These are phyloP conservation scores for Brienomyrus brachyistius DNA, from an alignment of 2,113 vertebrate species.

Conservation along the genomic window DNA sequence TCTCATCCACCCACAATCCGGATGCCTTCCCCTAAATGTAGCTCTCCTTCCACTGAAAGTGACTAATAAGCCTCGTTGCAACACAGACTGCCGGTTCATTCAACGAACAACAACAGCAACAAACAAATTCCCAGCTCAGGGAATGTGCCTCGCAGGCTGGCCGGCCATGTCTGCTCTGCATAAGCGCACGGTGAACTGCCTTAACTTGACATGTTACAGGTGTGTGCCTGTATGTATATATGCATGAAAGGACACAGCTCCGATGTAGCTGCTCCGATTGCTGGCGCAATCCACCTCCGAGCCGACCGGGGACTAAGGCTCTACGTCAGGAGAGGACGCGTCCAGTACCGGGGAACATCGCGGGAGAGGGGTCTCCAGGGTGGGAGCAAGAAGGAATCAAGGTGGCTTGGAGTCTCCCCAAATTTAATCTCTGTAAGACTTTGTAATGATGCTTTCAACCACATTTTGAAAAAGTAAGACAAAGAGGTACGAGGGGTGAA, in stretches of 20 bases:
- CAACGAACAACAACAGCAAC: no score
- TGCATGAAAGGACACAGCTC: background rate
- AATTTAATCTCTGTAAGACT: background rate
- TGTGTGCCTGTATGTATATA: background rate
- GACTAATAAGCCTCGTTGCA: background rate
- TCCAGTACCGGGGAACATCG: background rate
- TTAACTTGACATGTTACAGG: background rate
- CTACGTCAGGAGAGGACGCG: background rate
- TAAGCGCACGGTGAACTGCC: background rate
- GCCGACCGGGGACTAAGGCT: background rate
- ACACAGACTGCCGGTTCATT: background rate
- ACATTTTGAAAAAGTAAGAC: background rate
- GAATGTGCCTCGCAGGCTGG: background rate
- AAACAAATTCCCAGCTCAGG: background rate
- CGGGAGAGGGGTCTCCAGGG: background rate
- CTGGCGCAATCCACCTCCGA: background rate
- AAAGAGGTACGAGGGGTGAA: background rate
- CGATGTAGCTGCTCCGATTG: background rate
- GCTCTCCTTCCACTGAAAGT: background rate
- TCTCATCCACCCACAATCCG: background rate
- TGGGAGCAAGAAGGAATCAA: background rate
- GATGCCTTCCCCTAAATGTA: background rate
- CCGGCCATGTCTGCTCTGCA: background rate
- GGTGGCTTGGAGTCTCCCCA: background rate
- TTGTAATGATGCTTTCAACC: background rate